Evolutionary conservation across 2,113 vertebrate species (phyloP).

Genomic region (Anoura caudifer): DNA sequence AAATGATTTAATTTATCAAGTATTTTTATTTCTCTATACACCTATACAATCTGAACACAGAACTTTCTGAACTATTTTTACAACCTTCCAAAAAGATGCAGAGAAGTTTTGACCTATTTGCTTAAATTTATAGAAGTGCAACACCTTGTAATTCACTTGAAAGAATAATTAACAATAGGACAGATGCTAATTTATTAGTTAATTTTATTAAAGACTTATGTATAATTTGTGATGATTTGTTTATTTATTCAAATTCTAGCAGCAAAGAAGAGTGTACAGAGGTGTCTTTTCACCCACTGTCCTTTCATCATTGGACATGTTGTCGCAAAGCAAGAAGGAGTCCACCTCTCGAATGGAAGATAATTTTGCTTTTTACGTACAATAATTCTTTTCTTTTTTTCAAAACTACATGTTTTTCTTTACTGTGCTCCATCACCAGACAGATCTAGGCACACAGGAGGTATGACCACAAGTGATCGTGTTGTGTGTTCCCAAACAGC

Average conservation of each 20-base stretch:
- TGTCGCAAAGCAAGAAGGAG: slow-evolving; percentile 48
- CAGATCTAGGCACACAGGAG: slow-evolving; percentile 69
- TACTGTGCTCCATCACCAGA: slow-evolving; percentile 62
- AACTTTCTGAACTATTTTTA: not conserved
- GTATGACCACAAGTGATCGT: not conserved
- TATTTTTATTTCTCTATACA: not conserved
- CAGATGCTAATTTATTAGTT: not conserved
- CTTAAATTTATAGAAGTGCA: not conserved
- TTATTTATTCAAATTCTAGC: not conserved
- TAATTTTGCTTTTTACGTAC: slow-evolving; percentile 42
- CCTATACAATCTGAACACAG: not conserved
- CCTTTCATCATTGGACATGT: not conserved
- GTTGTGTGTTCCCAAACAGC: not conserved
- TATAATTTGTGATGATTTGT: not conserved
- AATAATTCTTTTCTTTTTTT: slow-evolving; percentile 60
- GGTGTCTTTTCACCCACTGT: not conserved
- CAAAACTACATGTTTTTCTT: slow-evolving; percentile 67
- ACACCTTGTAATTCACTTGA: not conserved
- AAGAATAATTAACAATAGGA: not conserved
- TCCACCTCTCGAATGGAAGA: slow-evolving; percentile 54
- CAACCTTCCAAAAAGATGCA: not conserved
- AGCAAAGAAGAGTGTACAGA: not conserved
- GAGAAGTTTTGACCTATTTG: not conserved
- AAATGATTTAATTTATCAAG: not conserved
- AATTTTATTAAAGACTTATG: not conserved